Evolutionary conservation across 2,797 vertebrate species (phyloP).

Genomic region (Ptychadena robeensis): DNA sequence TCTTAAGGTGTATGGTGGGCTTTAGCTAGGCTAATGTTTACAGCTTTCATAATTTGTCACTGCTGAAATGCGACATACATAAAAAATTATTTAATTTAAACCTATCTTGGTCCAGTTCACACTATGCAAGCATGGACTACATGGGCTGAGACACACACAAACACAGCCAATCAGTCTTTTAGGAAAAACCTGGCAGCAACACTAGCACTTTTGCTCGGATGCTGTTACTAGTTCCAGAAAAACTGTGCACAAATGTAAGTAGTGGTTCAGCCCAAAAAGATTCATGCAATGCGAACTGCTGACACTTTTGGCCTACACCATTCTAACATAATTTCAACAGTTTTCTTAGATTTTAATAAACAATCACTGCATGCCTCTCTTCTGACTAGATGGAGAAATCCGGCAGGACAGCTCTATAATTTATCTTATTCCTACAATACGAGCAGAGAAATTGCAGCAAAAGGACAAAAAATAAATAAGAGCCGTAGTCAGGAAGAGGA

Average conservation of each 20-base stretch:
- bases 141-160: too few species aligned
- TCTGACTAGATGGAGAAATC: slow-evolving; percentile 39
- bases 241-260: neutral
- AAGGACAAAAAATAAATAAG: slow-evolving; percentile 60
- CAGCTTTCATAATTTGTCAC: too few species aligned
- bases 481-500: slow-evolving; percentile 85
- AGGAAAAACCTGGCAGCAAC: neutral
- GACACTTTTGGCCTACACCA: neutral
- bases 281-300: neutral
- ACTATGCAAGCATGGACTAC: too few species aligned
- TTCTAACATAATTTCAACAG: neutral
- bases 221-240: neutral
- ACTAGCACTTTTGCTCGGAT: neutral
- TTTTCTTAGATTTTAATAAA: slow-evolving; percentile 7
- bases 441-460: slow-evolving; percentile 62
- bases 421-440: slow-evolving; percentile 67
- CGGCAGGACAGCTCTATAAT: slow-evolving; percentile 61
- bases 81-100: too few species aligned
- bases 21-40: too few species aligned
- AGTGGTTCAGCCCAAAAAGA: neutral
- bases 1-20: too few species aligned
- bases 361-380: slow-evolving; percentile 8
- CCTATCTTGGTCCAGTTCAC: too few species aligned
- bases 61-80: too few species aligned
- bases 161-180: too few species aligned